Conservation (phyloP, 2,113 vertebrate species). For the Amphiprion ocellaris region DNA sequence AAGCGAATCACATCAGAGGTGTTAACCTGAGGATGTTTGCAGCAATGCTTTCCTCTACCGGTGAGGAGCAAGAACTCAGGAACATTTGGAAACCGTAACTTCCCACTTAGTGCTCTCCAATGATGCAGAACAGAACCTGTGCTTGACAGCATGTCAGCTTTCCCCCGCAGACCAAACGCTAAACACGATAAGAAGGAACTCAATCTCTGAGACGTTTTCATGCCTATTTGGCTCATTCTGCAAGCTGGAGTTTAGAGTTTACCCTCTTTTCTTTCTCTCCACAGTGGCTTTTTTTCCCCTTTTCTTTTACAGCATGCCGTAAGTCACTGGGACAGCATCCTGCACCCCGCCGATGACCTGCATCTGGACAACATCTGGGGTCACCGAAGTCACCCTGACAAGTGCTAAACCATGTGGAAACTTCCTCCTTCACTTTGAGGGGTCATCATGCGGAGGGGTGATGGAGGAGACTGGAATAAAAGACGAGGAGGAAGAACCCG, state of each 20-base stretch:
- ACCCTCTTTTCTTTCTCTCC: conserved; percentile 51
- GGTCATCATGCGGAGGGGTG: conserved; percentile 45
- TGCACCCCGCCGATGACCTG: conserved; percentile 76
- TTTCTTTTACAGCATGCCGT: conserved; percentile 67
- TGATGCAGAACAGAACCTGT: conserved; percentile 71
- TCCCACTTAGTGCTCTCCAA: conserved; percentile 38
- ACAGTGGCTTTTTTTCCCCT: conserved; percentile 44
- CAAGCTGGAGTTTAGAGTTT: conserved; percentile 63
- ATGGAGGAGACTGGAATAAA: conserved; percentile 17
- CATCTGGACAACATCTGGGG: conserved; percentile 87
- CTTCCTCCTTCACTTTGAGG: conserved; percentile 68
- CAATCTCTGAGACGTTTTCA: conserved; percentile 49
- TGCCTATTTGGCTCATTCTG: conserved; percentile 53
- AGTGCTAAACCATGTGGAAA: conserved; percentile 83
- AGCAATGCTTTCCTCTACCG: conserved; percentile 33
- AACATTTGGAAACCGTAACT: conserved; percentile 53
- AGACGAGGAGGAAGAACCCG: background rate
- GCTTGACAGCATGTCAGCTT: conserved; percentile 50
- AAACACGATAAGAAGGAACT: conserved; percentile 51
- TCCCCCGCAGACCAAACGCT: conserved; percentile 42
- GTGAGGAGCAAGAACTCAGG: conserved; percentile 59
- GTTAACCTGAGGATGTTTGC: conserved; percentile 47
- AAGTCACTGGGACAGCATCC: conserved; percentile 80
- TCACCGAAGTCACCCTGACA: conserved; percentile 74
- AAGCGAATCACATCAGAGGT: conserved; percentile 21